phyloP scores from a whole-genome alignment of 1,140 invertebrate species.

The Drosophila grimshawi region DNA sequence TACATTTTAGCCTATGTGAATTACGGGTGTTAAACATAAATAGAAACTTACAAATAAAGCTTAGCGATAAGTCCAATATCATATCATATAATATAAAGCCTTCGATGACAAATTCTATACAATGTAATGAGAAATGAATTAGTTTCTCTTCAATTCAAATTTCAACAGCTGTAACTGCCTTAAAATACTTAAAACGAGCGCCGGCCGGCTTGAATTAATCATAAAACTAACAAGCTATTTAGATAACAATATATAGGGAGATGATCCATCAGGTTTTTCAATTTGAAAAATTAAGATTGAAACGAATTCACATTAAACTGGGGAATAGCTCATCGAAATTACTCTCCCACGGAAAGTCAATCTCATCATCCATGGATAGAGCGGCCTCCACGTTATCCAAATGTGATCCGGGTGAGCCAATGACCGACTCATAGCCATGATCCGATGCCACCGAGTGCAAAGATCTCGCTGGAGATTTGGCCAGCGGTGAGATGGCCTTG shows the following conservation, averaged over 20 bases:
- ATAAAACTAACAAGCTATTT: constrained; percentile 37
- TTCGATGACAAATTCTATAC: constrained; percentile 67
- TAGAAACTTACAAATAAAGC: constrained; percentile 69
- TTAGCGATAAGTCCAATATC: constrained; percentile 56
- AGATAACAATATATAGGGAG: constrained; percentile 39
- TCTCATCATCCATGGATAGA: constrained; percentile 55
- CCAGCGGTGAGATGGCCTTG: constrained; percentile 74
- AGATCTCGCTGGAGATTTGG: constrained; percentile 75
- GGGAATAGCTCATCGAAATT: constrained; percentile 79
- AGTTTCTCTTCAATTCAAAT: constrained; percentile 4
- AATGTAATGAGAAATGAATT: constrained; percentile 23
- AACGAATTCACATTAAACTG: constrained; percentile 62
- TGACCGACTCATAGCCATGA: constrained; percentile 86
- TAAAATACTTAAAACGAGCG: constrained; percentile 55
- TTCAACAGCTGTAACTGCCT: constrained; percentile 28
- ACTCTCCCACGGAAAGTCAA: constrained; percentile 71
- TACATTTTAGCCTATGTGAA: constrained; percentile 55
- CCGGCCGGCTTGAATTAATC: constrained; percentile 66
- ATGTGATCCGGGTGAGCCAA: constrained; percentile 84
- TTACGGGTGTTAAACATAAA: constrained; percentile 72
- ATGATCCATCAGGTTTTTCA: constrained; percentile 45
- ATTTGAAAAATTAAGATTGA: constrained; percentile 55
- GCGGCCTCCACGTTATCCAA: constrained; percentile 26
- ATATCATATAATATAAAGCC: constrained; percentile 50
- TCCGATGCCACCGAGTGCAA: constrained; percentile 85